Base-by-base conservation (phyloP, 2,888 invertebrate genomes). In the Ennomos erosarius region DNA sequence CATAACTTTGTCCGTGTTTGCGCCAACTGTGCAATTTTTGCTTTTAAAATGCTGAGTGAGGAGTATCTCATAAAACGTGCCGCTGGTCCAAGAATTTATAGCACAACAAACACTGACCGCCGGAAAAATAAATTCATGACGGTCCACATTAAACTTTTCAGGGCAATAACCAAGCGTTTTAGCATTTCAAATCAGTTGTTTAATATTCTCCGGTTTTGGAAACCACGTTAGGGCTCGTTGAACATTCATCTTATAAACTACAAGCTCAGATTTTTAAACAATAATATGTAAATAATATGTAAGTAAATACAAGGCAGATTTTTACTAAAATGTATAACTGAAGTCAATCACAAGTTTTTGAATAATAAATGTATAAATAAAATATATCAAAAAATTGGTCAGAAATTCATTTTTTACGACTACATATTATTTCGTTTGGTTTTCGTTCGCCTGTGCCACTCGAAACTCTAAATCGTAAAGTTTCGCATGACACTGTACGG, bases 161-260 rank as follows among this genome's bases (percentile, higher is more conserved):
- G 69, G 68, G 76, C 73, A 76, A 78, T 84, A 78, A 77, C 71
- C 73, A 74, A 58, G 65, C 73, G 67, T 78, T 83, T 83, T 84
- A 79, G 82, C 76, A 82, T 77, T 84, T 79, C 78, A 83, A 84
- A 84, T 81, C 68, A 71, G 70, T 62, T 78, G 74, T 75, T 82
- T 81, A 78, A 78, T 79, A 80, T 82, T 80, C 77, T 72, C 64
- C 69, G 73, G 71, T 71, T 70, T 69, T 49, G 47, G 51, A 55
- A 49, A 54, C 51, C 55, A 62, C 51, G 56, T 36, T 37, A 68
- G 71, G 73, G 64, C 67, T 74, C 69, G 69, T 62, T 67, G 70
- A 65, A 53, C 62, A 67, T 64, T 66, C 44, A 54, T 55, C 55
- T 49, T 60, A 67, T 61, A 57, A 64, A 53, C 49, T 49, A 49